Percentiles rank a stretch among this genome's conserved stretches.
These are phyloP conservation scores for Salvelinus alpinus DNA, from an alignment of 2,113 vertebrate species.

Conservation along the genomic window DNA sequence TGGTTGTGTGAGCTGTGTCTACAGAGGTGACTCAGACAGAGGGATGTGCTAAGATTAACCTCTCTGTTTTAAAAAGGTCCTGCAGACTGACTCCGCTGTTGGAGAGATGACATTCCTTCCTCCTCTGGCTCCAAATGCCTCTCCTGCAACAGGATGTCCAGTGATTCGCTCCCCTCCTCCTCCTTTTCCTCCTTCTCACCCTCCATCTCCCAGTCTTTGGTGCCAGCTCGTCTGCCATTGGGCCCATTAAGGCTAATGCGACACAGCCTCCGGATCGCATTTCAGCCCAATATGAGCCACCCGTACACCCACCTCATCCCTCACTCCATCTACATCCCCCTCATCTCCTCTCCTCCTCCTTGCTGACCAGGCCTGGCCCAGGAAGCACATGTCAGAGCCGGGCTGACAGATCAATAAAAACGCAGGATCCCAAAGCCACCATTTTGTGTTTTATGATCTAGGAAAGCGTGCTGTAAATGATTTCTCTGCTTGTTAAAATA, in stretches of 20 bases:
- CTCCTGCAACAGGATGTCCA: constrained; percentile 46
- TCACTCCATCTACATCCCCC: not conserved
- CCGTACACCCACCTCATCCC: constrained; percentile 20
- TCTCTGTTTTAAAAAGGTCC: constrained; percentile 34
- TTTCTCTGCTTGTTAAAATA: constrained; percentile 69
- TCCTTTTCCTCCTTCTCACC: constrained; percentile 29
- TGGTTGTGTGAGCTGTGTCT: constrained; percentile 50
- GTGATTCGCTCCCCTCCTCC: constrained; percentile 43
- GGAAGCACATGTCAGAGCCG: constrained; percentile 56
- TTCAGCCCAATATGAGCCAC: constrained; percentile 66
- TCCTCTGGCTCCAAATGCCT: constrained; percentile 37
- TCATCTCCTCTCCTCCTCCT: constrained; percentile 48
- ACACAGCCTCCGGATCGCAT: constrained; percentile 74
- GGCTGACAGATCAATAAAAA: constrained; percentile 60
- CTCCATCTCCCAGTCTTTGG: constrained; percentile 60
- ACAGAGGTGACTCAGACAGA: constrained; percentile 61
- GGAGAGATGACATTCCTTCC: constrained; percentile 47
- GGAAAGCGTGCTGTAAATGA: constrained; percentile 54
- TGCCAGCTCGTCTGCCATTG: constrained; percentile 88
- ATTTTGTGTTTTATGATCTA: constrained; percentile 64
- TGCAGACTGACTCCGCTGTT: constrained; percentile 31
- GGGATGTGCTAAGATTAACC: constrained; percentile 41
- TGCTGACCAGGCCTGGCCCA: constrained; percentile 42
- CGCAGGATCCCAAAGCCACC: constrained; percentile 46
- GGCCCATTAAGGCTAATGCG: constrained; percentile 83